Evolutionary conservation across 2,113 vertebrate species (phyloP).

Genomic region (Caracal caracal): DNA sequence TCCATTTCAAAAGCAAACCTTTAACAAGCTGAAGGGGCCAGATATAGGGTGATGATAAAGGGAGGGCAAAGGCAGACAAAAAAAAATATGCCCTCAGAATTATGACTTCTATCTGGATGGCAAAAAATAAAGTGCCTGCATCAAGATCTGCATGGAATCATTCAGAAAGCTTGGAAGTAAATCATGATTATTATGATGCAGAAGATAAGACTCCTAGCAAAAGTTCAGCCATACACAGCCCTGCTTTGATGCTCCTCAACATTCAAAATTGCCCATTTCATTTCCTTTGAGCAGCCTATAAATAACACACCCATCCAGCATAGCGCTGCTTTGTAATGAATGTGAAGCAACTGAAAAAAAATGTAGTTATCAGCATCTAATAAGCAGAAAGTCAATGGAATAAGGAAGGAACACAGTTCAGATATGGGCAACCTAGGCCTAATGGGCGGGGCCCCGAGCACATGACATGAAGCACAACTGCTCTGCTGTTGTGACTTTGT

Average conservation of each 20-base stretch:
- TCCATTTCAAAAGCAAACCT: conserved; percentile 50
- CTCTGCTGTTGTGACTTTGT: not conserved
- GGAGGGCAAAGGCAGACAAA: not conserved
- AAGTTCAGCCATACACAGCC: conserved; percentile 56
- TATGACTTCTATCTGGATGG: conserved; percentile 40
- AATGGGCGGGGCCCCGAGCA: not conserved
- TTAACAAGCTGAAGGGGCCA: conserved; percentile 12
- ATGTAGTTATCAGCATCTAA: conserved; percentile 73
- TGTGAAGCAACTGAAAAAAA: conserved; percentile 78
- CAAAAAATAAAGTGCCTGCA: conserved; percentile 63
- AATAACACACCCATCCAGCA: conserved; percentile 78
- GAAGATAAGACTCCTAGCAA: conserved; percentile 72
- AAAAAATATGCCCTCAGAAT: not conserved
- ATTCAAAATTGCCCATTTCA: conserved; percentile 80
- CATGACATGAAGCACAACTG: not conserved
- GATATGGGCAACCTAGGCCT: not conserved
- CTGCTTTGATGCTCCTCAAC: conserved; percentile 76
- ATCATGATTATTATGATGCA: conserved; percentile 78
- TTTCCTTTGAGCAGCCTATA: conserved; percentile 79
- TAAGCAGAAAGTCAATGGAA: conserved; percentile 7
- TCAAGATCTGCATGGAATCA: conserved; percentile 67
- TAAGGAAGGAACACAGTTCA: conserved; percentile 16
- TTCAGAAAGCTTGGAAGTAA: conserved; percentile 76
- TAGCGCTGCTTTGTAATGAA: conserved; percentile 75
- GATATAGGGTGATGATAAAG: not conserved